A percentile compares a stretch with the other conserved stretches of the same genome.
phyloP scores from a whole-genome alignment of 2,113 vertebrate species.

The Atherinomorus stipes region DNA sequence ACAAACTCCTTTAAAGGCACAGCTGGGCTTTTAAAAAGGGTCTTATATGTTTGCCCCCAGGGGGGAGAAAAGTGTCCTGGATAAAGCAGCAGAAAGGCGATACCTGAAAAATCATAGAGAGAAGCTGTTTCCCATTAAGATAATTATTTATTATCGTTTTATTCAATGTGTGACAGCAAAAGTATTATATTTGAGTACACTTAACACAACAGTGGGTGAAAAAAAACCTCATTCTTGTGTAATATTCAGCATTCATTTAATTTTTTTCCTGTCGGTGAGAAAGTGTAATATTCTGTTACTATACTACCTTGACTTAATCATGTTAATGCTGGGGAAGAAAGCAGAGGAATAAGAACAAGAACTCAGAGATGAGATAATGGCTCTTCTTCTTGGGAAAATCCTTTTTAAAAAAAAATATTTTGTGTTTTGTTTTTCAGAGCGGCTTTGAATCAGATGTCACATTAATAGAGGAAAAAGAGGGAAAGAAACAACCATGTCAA shows the following conservation, averaged over 20 bases:
- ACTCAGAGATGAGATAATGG: slow-evolving; percentile 24
- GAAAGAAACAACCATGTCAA: background rate
- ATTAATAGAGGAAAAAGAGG: slow-evolving; percentile 23
- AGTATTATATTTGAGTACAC: slow-evolving; percentile 29
- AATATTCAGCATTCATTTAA: no score
- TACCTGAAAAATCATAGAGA: slow-evolving; percentile 31
- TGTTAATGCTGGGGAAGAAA: slow-evolving; percentile 19
- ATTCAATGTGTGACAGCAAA: background rate
- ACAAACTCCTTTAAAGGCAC: slow-evolving; percentile 69
- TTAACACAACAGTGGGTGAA: background rate
- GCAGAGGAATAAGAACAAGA: slow-evolving; percentile 2
- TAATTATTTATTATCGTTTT: slow-evolving; percentile 25
- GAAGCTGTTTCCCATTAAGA: slow-evolving; percentile 36
- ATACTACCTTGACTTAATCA: slow-evolving; percentile 26
- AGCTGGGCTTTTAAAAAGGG: slow-evolving; percentile 67
- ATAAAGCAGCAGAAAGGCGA: slow-evolving; percentile 50
- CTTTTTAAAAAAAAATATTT: slow-evolving; percentile 11
- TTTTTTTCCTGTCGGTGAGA: background rate
- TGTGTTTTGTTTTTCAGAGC: slow-evolving; percentile 16
- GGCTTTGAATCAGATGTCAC: slow-evolving; percentile 39
- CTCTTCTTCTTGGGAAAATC: slow-evolving; percentile 30
- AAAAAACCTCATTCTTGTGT: no score
- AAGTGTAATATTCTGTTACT: background rate
- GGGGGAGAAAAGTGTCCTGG: slow-evolving; percentile 47
- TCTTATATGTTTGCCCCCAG: slow-evolving; percentile 62